A percentile compares a stretch with the other conserved stretches of the same genome.
Conservation (phyloP, 2,797 vertebrate genomes). For the Craterocephalus amniculus region DNA sequence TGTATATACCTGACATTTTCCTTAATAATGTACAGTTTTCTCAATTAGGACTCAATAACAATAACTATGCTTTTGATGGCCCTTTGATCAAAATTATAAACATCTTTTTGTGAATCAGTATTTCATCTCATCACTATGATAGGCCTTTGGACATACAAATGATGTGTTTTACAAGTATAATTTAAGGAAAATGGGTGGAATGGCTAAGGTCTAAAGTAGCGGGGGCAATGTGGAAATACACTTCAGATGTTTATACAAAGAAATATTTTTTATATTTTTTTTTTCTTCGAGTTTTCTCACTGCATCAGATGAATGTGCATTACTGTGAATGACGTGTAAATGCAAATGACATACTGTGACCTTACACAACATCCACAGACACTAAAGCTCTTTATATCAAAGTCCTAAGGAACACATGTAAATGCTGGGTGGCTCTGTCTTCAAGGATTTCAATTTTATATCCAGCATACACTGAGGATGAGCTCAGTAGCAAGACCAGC, state of each 20-base stretch:
- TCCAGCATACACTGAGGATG: conserved; percentile 18
- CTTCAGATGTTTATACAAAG: neutral
- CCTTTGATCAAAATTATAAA: too few species aligned
- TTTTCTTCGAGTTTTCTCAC: neutral
- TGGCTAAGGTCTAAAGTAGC: too few species aligned
- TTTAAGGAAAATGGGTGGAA: too few species aligned
- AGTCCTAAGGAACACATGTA: conserved; percentile 6
- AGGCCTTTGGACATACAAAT: too few species aligned
- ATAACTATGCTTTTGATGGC: too few species aligned
- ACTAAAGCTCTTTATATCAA: conserved; percentile 13
- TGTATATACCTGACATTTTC: too few species aligned
- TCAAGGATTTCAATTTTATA: conserved; percentile 41
- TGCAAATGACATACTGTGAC: conserved; percentile 12
- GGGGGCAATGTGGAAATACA: too few species aligned
- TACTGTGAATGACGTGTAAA: conserved; percentile 6
- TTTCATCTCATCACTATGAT: too few species aligned
- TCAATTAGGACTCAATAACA: too few species aligned
- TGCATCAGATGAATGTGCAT: neutral
- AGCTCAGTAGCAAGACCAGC: conserved; percentile 38
- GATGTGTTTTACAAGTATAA: too few species aligned
- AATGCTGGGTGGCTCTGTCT: conserved; percentile 16
- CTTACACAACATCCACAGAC: conserved; percentile 5
- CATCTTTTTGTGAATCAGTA: too few species aligned
- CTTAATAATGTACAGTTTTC: too few species aligned
- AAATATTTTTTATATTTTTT: neutral